Conservation (phyloP, 2,888 invertebrate genomes). For the Spicauda simplicius region DNA sequence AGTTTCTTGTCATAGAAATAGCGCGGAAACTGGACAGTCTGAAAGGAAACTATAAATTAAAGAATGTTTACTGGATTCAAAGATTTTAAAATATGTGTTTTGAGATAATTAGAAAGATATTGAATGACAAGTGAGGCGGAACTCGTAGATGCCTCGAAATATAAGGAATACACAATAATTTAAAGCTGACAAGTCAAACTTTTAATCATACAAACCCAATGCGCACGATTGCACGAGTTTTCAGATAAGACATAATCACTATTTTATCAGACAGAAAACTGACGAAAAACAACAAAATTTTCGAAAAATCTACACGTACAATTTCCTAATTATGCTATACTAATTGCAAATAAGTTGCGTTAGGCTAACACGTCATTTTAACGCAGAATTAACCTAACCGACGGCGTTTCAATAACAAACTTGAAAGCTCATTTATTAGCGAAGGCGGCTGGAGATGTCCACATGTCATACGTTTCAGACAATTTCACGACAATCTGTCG, state of each 20-base stretch:
- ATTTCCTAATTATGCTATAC: too few relatives aligned
- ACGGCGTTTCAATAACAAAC: slow-evolving; percentile 5
- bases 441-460: not conserved
- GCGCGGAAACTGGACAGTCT: slow-evolving; percentile 2
- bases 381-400: not conserved
- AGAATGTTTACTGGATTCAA: not conserved
- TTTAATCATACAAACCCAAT: too few relatives aligned
- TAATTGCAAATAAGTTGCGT: too few relatives aligned
- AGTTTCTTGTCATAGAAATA: slow-evolving; percentile 18
- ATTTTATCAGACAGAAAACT: too few relatives aligned
- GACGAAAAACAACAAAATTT: too few relatives aligned
- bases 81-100: not conserved
- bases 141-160: too few relatives aligned
- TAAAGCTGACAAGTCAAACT: too few relatives aligned
- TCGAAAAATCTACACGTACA: too few relatives aligned
- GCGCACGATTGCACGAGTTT: too few relatives aligned
- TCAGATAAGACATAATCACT: too few relatives aligned
- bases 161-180: too few relatives aligned
- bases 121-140: not conserved
- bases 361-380: not conserved
- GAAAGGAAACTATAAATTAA: slow-evolving; percentile 4
- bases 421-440: slow-evolving; percentile 3
- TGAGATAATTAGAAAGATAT: not conserved
- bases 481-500: slow-evolving; percentile 39
- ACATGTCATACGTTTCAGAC: slow-evolving; percentile 18